A percentile compares a stretch with the other conserved stretches of the same genome.
Conservation (phyloP, 2,113 vertebrate genomes). For the Myodes glareolus region DNA sequence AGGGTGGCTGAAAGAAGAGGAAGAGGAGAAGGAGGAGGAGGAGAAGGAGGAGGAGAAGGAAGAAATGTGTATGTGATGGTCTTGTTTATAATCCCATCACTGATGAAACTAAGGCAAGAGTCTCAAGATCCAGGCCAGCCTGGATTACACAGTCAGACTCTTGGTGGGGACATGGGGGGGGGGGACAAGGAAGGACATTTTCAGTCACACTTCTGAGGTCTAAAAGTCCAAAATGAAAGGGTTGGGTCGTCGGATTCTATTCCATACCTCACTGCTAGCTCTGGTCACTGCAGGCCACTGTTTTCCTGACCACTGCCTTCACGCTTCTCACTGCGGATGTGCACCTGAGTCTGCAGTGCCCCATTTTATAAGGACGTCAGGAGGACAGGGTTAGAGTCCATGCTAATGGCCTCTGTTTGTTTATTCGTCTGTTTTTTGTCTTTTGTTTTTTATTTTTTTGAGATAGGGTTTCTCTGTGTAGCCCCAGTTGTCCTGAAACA, state of each 20-base stretch:
- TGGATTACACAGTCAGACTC: not conserved
- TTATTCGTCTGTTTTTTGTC: not conserved
- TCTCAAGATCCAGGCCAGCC: not conserved
- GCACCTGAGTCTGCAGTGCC: not conserved
- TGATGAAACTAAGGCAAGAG: not conserved
- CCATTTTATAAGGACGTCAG: not conserved
- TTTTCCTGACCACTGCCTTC: not conserved
- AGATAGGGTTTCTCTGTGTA: not conserved
- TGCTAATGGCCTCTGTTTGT: not conserved
- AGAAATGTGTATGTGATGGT: not conserved
- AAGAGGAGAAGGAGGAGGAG: not conserved
- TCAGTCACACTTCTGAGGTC: not conserved
- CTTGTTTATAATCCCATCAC: not conserved
- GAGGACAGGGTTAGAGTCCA: not conserved
- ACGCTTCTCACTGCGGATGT: not conserved
- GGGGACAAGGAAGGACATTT: rapidly evolving
- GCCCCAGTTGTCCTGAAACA: not conserved
- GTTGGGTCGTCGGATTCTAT: not conserved
- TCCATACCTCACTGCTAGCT: not conserved
- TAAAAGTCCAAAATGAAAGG: not conserved
- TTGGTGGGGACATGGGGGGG: too few species aligned
- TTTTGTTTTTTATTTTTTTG: too few species aligned
- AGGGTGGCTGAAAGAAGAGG: not conserved
- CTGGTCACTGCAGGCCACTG: not conserved
- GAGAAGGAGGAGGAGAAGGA: not conserved